Evolutionary conservation across 2,113 vertebrate genomes (phyloP).

Genomic region (Chionodraco myersi): DNA sequence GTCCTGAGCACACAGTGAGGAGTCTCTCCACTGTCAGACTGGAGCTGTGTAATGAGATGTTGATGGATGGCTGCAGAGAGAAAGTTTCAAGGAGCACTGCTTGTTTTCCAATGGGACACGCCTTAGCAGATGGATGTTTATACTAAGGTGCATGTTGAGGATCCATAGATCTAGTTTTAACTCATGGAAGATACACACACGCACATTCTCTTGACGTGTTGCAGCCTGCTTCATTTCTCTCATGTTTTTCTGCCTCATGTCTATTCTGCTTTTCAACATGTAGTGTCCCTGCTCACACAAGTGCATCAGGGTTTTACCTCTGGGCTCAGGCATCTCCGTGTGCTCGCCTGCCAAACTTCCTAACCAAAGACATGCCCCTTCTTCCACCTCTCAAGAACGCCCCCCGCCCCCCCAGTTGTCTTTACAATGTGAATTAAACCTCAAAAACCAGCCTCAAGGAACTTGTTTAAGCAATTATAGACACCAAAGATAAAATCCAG

Average conservation of each 20-base stretch:
- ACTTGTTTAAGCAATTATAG: constrained; percentile 36
- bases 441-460: constrained; percentile 28
- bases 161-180: constrained; percentile 54
- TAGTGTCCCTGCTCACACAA: constrained; percentile 27
- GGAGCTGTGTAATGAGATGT: constrained; percentile 27
- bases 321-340: constrained; percentile 28
- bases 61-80: constrained; percentile 52
- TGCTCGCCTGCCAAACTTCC: constrained; percentile 35
- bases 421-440: constrained; percentile 15
- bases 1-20: background rate
- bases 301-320: constrained; percentile 38
- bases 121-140: constrained; percentile 66
- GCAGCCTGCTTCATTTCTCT: constrained; percentile 64
- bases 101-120: constrained; percentile 50
- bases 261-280: constrained; percentile 31
- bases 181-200: constrained; percentile 23
- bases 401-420: constrained; percentile 13
- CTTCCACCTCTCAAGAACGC: constrained; percentile 12
- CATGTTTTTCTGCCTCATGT: constrained; percentile 34
- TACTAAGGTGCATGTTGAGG: constrained; percentile 35
- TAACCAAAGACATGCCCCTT: constrained; percentile 18
- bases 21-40: constrained; percentile 33
- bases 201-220: constrained; percentile 68
- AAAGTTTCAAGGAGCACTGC: constrained; percentile 22
- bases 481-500: constrained; percentile 24